A percentile compares a stretch with the other conserved stretches of the same genome.
Evolutionary conservation across 2,888 invertebrate genomes (phyloP).

Genomic region (Eupithecia vulgata): DNA sequence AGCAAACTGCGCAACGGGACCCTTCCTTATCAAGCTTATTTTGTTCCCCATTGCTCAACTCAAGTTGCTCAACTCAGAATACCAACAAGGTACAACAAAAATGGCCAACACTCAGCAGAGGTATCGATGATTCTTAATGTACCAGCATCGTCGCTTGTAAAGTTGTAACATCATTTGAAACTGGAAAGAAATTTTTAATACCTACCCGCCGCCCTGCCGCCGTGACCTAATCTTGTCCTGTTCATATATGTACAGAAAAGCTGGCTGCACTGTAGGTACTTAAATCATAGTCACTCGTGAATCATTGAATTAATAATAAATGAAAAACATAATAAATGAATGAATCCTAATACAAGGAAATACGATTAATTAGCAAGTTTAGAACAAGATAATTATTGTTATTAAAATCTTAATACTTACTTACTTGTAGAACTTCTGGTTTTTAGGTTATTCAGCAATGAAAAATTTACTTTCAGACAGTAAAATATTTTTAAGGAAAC

Average conservation of each 20-base stretch:
- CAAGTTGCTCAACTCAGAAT: too few relatives aligned
- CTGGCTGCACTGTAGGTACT: neutral
- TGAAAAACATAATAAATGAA: conserved; percentile 25
- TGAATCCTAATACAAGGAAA: conserved; percentile 18
- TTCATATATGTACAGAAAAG: neutral
- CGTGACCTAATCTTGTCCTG: neutral
- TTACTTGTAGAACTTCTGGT: too few relatives aligned
- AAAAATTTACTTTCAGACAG: too few relatives aligned
- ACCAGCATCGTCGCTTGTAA: neutral
- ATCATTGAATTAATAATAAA: conserved; percentile 25
- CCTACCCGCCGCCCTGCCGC: neutral
- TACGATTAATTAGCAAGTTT: neutral
- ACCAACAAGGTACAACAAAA: neutral
- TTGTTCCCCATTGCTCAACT: too few relatives aligned
- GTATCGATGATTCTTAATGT: neutral
- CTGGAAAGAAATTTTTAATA: neutral
- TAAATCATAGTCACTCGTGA: conserved; percentile 13
- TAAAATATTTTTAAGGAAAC: neutral
- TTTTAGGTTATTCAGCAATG: too few relatives aligned
- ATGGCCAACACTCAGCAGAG: neutral
- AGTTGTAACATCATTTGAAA: neutral
- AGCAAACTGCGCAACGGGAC: too few relatives aligned
- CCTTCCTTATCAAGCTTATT: too few relatives aligned
- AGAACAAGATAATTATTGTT: neutral
- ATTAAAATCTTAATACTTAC: too few relatives aligned